These are phyloP conservation scores for Furcula furcula DNA, from an alignment of 2,888 invertebrate species.

Conservation along the genomic window DNA sequence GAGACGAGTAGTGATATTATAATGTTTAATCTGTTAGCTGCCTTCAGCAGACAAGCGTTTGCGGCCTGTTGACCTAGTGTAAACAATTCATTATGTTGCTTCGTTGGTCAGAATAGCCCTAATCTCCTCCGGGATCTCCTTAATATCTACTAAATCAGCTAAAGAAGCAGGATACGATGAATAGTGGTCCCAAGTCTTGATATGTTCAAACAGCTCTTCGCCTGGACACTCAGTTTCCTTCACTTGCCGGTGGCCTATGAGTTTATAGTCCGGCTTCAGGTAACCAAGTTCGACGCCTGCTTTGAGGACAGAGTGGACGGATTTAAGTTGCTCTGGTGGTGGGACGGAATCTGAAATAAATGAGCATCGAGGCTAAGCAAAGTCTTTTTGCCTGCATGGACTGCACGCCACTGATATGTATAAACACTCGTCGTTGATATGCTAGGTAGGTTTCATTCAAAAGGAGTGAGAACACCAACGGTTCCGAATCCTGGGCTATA, in stretches of 20 bases:
- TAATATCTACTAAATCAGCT: conserved; percentile 37
- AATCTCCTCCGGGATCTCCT: conserved; percentile 31
- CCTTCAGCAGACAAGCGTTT: no score
- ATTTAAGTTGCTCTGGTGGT: not conserved
- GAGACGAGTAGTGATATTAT: no score
- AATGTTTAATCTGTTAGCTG: no score
- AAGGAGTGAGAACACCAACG: no score
- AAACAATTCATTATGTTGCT: no score
- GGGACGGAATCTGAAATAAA: not conserved
- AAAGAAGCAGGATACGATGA: conserved; percentile 45
- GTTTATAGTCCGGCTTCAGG: conserved; percentile 13
- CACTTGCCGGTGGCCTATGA: conserved; percentile 46
- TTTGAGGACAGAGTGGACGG: not conserved
- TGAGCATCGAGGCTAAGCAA: no score
- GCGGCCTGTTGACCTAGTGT: no score
- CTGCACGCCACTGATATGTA: no score
- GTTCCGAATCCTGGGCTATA: no score
- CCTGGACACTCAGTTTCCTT: conserved; percentile 85
- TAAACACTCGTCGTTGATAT: no score
- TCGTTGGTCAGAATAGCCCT: conserved; percentile 13
- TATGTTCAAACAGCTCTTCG: conserved; percentile 79
- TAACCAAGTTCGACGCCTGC: not conserved
- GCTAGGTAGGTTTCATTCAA: no score
- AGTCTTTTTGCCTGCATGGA: no score
- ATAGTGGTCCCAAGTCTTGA: conserved; percentile 82